Evolutionary conservation across 2,797 vertebrate genomes (phyloP), one percentile per base, ranked within the genome.

Genomic region (Cossypha heuglini): DNA sequence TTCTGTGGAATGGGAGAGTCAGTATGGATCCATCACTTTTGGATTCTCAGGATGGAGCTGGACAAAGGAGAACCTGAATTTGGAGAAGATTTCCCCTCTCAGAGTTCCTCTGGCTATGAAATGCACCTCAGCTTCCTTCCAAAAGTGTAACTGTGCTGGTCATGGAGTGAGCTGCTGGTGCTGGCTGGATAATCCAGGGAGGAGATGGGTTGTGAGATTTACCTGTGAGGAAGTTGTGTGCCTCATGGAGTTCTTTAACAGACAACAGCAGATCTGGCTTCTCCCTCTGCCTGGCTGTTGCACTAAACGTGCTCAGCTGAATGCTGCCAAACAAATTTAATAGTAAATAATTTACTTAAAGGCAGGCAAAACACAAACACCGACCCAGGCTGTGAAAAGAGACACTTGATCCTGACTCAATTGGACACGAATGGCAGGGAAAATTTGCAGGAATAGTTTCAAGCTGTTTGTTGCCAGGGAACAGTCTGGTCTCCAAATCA

Each of bases 391-490:
- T 94, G 69, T 3, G 5, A 69, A 87, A 96, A 97, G 82, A 97
- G 83, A 85, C 96, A 90, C 97, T 97, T 93, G 93, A 95, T 71
- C 73, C 72, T 68, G 68, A 74, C 94, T 95, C 96, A 94, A 90
- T 87, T 83, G 97, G 93, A 93, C 51, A 21, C 1, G 26, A 97
- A 92, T 59, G 96, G 95, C 89, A 95, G 89, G 93, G 94, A 72
- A 97, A 95, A 96, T 96, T 81, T 45, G 92, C 86, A 81, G 96
- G 92, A 95, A 95, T 71, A 63, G 55, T 88, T 96, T 96, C 73
- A 83, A 96, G 93, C 84, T 45, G 17, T 22, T 37, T 83, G 97
- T 98, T 98, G 97, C 97, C 92, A 91, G 94, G 97, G 97, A 96
- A 96, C 97, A 77, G 74, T 40, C 96, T 73, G 24, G 63, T 21